Evolutionary conservation across 2,888 invertebrate species (phyloP), one percentile per base, ranked within the genome.

Genomic region (Brachypalpus laphriformis): DNA sequence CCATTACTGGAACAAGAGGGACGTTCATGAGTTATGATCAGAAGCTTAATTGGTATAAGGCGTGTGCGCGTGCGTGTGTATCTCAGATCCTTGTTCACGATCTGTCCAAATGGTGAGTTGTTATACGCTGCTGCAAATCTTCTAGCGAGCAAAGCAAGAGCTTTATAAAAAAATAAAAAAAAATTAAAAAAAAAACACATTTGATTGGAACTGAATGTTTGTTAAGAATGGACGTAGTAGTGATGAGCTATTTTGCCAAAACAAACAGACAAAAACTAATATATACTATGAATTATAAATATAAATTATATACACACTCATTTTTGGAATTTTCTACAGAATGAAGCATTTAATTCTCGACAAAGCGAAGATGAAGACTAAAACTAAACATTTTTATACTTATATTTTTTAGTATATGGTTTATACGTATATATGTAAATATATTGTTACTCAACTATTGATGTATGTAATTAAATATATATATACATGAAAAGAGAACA

Each of bases 21-120:
- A 88, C 89, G 92, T 88, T 5, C 88, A 88, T 86, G 89, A 89
- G 74, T 88, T 89, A 88, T 89, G 89, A 89, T 89, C 88, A 70
- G 89, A 89, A 87, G 86, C 88, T 40, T 88, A 88, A 87, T 63
- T 63, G 25, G 59, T 63, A 63, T 77, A 87, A 65, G 56, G 59
- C 31, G 20, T 25, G 31, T 16, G 14, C 14, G 40, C 14, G 18
- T 11, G 3, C 7, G 71, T 1, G 4, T 14, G 42, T 49, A 57
- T 34, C n/a, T n/a, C 20, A 4, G 42, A 20, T 45, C n/a, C n/a
- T n/a, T n/a, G 11, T 11, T 7, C 8, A 28, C 28, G 47, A 63
- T 75, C 76, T 20, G 42, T 65, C 72, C 72, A 78, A n/a, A 42
- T 68, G 65, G 80, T 83, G 74, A 80, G 80, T 82, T n/a, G n/a